Percentiles rank a stretch among this genome's conserved stretches.
Evolutionary conservation across 2,888 invertebrate species (phyloP).

Genomic region (Stramonita haemastoma): DNA sequence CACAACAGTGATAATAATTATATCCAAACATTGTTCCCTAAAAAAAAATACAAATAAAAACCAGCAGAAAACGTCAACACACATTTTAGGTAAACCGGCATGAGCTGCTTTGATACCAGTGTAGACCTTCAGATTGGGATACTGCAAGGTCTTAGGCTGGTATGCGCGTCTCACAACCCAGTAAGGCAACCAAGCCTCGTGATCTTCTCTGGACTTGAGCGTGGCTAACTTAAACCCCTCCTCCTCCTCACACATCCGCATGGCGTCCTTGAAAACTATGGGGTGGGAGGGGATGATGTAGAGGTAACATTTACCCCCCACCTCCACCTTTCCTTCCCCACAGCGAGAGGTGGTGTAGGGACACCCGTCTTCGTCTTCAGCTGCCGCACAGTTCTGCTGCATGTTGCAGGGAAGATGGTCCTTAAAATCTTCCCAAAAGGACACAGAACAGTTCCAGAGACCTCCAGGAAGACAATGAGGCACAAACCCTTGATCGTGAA

Average conservation of each 20-base stretch:
- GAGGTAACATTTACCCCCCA: not conserved
- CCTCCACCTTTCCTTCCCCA: not conserved
- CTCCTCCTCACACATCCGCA: not conserved
- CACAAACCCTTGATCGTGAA: not conserved
- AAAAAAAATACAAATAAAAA: not conserved
- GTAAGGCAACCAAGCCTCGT: not conserved
- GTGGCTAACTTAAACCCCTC: not conserved
- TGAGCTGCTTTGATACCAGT: not conserved
- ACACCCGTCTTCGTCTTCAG: not conserved
- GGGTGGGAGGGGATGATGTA: not conserved
- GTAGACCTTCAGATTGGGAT: not conserved
- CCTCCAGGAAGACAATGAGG: not conserved
- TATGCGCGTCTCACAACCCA: not conserved
- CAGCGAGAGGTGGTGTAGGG: not conserved
- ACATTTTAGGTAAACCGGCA: not conserved
- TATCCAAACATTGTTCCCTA: too few species aligned
- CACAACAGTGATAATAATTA: too few species aligned
- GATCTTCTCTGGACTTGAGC: not conserved
- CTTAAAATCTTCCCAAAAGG: not conserved
- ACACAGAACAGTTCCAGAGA: conserved; percentile 30
- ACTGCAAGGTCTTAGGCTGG: not conserved
- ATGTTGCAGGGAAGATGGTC: conserved; percentile 12
- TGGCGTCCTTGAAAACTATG: not conserved
- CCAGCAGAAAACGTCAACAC: not conserved
- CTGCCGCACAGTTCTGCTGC: not conserved